These are phyloP conservation scores for Drosophila ficusphila DNA, from an alignment of 1,140 invertebrate species.

Conservation along the genomic window DNA sequence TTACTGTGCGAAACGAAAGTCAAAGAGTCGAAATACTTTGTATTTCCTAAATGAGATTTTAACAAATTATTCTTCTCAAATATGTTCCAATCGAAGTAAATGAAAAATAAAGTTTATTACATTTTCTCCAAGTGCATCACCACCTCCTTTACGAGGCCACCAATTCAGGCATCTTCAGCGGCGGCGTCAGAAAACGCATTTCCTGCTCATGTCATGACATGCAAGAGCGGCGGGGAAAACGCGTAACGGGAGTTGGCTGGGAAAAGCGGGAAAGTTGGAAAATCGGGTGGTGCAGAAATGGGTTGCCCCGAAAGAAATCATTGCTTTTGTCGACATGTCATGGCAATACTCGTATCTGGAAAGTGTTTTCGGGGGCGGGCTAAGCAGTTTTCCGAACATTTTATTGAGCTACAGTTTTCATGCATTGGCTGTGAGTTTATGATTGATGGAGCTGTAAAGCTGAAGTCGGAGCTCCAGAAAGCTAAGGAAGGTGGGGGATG, in stretches of 20 bases:
- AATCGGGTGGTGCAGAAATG: slow-evolving; percentile 17
- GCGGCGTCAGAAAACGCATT: slow-evolving; percentile 73
- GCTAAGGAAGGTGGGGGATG: neutral
- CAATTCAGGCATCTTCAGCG: slow-evolving; percentile 21
- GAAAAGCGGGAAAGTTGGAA: slow-evolving; percentile 19
- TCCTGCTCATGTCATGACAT: slow-evolving; percentile 77
- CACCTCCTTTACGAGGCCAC: neutral
- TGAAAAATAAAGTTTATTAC: neutral
- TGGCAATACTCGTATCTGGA: slow-evolving; percentile 18
- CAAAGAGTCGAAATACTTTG: too few relatives aligned
- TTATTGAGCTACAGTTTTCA: slow-evolving; percentile 21
- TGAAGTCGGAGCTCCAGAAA: neutral
- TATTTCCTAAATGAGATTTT: too few relatives aligned
- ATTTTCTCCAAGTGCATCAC: neutral
- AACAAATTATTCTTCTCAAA: too few relatives aligned
- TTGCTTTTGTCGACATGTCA: slow-evolving; percentile 44
- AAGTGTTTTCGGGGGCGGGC: slow-evolving; percentile 17
- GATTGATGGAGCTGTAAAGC: slow-evolving; percentile 23
- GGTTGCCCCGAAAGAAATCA: slow-evolving; percentile 30
- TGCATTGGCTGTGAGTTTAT: slow-evolving; percentile 6
- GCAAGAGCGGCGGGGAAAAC: slow-evolving; percentile 40
- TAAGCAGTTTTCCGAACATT: neutral
- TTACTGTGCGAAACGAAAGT: too few relatives aligned
- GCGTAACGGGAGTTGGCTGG: slow-evolving; percentile 23
- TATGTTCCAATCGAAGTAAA: too few relatives aligned